A percentile compares a stretch with the other conserved stretches of the same genome.
phyloP scores from a whole-genome alignment of 1,140 invertebrate species.

The Carcinoscorpius rotundicauda region DNA sequence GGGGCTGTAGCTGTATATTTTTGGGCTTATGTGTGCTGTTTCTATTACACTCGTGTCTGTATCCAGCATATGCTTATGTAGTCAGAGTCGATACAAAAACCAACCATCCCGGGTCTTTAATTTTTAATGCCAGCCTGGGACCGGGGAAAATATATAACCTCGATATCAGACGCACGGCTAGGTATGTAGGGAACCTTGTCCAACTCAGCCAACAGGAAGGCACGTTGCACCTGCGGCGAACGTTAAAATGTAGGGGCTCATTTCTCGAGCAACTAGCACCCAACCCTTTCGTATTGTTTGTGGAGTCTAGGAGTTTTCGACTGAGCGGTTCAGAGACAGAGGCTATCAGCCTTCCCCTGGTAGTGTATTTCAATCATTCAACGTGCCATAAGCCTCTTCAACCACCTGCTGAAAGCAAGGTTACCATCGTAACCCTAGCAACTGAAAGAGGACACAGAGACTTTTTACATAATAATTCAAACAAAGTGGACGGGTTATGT shows the following conservation, averaged over 20 bases:
- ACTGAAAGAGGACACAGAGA: background rate
- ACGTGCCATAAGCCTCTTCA: constrained; percentile 36
- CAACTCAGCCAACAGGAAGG: constrained; percentile 58
- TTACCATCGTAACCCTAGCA: constrained; percentile 21
- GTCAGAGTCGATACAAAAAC: constrained; percentile 11
- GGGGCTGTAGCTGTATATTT: too few species aligned
- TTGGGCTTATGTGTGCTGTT: too few species aligned
- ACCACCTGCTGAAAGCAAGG: constrained; percentile 6
- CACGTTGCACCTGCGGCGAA: constrained; percentile 54
- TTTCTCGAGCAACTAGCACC: constrained; percentile 46
- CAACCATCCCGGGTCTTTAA: constrained; percentile 20
- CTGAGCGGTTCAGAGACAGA: constrained; percentile 44
- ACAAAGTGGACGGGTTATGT: too few species aligned
- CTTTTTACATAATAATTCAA: too few species aligned
- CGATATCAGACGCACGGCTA: constrained; percentile 59
- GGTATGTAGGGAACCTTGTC: constrained; percentile 62
- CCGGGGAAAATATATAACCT: constrained; percentile 45
- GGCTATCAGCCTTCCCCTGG: constrained; percentile 57
- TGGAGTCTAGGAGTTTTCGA: constrained; percentile 51
- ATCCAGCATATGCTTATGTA: constrained; percentile 2
- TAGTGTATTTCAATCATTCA: constrained; percentile 60
- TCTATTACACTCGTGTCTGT: too few species aligned
- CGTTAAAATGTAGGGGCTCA: constrained; percentile 61
- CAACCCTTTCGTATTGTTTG: constrained; percentile 67
- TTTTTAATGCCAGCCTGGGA: constrained; percentile 26